Conservation (phyloP, 2,888 invertebrate species). For the Acleris holmiana region DNA sequence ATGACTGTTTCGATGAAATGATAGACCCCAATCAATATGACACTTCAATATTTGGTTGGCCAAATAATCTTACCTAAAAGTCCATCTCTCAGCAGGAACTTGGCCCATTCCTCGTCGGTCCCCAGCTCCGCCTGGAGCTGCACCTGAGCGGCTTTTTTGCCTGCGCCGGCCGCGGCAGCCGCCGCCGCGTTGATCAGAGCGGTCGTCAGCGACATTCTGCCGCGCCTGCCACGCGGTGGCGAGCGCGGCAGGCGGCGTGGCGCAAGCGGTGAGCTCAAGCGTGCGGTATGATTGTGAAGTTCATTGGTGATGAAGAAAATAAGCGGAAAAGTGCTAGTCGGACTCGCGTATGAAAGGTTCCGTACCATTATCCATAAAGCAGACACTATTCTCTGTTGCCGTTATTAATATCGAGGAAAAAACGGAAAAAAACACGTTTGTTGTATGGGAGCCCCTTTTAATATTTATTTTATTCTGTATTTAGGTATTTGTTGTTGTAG, state of each 20-base stretch:
- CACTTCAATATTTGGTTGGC: too few relatives aligned
- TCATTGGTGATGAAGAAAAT: not conserved
- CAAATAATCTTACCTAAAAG: slow-evolving; percentile 85
- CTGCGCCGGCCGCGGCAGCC: slow-evolving; percentile 77
- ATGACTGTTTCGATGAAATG: too few relatives aligned
- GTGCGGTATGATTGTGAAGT: not conserved
- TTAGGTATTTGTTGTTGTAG: too few relatives aligned
- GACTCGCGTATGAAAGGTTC: too few relatives aligned
- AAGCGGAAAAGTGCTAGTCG: too few relatives aligned
- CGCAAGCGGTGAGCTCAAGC: slow-evolving; percentile 17
- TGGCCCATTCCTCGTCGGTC: slow-evolving; percentile 93
- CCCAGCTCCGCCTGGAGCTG: slow-evolving; percentile 92
- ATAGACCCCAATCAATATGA: too few relatives aligned
- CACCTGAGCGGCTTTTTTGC: slow-evolving; percentile 90
- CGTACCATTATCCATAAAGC: too few relatives aligned
- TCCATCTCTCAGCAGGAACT: slow-evolving; percentile 90
- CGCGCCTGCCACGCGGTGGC: slow-evolving; percentile 14
- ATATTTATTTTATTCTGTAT: too few relatives aligned
- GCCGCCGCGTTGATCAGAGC: slow-evolving; percentile 74
- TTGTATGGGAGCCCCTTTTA: too few relatives aligned
- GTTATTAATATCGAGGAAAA: too few relatives aligned
- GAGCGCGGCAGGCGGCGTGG: slow-evolving; percentile 6
- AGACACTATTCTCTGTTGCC: too few relatives aligned
- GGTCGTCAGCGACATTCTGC: slow-evolving; percentile 55
- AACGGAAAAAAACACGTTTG: too few relatives aligned